Base-by-base conservation (phyloP, 2,888 invertebrate species). In the Drosophila austrosaltans region DNA sequence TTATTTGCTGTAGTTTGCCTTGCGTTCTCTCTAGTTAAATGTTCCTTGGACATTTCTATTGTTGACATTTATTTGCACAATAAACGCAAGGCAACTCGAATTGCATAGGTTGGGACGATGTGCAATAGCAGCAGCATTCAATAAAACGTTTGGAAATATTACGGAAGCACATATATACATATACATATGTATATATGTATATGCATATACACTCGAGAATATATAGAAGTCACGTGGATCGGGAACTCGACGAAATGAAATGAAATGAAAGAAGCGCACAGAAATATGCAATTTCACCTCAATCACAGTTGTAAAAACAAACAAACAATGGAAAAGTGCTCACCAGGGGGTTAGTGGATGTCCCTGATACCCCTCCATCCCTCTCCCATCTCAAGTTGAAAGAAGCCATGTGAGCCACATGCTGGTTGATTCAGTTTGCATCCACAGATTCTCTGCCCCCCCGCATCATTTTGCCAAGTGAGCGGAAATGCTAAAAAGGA, bases 261-360 rank as follows among this genome's bases (percentile, higher is more conserved):
- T 80, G 72, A 75, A 82, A 79, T 72, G 74, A 75, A 75, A 72
- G 86, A 82, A 83, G 81, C 77, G 78, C 75, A 83, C 78, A 76
- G 86, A 87, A 83, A 83, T 87, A 88, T 87, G 88, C 88, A 84
- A 86, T 88, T 88, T 79, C 81, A 84, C 83, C 87, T 86, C 88
- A 84, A 84, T 88, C 83, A 86, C 88, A 81, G 86, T 71, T 88
- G 83, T 79, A 83, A 88, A 80, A 82, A 78, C 86, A 83, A 83
- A 86, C 88, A 87, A 85, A 82, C 86, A 87, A 87, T 75, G 76
- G 81, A 67, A 67, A 62, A 66, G 69, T 70, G 70, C 72, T 62
- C 32, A 48, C 39, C 44, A 73, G 36, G 53, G 42, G 60, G 36
- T 30, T 22, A 56, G 68, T 53, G 59, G n/a, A 12, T 22, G 10